Evolutionary conservation across 2,113 vertebrate species (phyloP).

Genomic region (Crotophaga sulcirostris): DNA sequence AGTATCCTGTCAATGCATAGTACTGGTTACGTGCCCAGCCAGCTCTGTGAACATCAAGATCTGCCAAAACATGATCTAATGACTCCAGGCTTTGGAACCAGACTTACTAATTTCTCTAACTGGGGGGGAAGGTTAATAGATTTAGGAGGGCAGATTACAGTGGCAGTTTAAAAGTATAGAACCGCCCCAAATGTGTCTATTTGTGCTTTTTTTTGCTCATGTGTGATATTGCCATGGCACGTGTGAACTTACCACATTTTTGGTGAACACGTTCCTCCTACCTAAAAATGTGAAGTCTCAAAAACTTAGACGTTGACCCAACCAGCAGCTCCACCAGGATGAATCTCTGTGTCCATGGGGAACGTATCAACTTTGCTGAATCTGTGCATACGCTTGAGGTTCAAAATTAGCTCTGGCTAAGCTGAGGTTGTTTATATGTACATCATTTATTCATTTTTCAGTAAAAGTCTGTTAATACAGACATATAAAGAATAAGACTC

Average conservation of each 20-base stretch:
- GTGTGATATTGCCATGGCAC: background rate
- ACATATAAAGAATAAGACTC: background rate
- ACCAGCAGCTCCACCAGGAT: background rate
- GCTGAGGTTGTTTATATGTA: background rate
- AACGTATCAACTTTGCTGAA: background rate
- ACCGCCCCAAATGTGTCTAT: background rate
- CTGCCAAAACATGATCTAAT: constrained; percentile 74
- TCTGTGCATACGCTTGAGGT: background rate
- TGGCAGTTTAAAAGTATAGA: background rate
- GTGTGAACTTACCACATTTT: background rate
- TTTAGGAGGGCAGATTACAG: background rate
- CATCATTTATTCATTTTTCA: background rate
- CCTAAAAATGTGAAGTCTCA: background rate
- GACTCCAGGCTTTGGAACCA: constrained; percentile 54
- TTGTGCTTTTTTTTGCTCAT: background rate
- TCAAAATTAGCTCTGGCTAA: background rate
- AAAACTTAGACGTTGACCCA: background rate
- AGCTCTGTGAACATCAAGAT: constrained; percentile 52
- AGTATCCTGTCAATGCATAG: constrained; percentile 42
- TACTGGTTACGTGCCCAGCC: constrained; percentile 70
- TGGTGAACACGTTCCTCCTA: background rate
- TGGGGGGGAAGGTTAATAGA: background rate
- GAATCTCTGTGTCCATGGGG: background rate
- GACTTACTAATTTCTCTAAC: background rate
- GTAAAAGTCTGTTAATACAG: background rate